A percentile compares a stretch with the other conserved stretches of the same genome.
Evolutionary conservation across 2,888 invertebrate species (phyloP).

Genomic region (Caenorhabditis sp.): DNA sequence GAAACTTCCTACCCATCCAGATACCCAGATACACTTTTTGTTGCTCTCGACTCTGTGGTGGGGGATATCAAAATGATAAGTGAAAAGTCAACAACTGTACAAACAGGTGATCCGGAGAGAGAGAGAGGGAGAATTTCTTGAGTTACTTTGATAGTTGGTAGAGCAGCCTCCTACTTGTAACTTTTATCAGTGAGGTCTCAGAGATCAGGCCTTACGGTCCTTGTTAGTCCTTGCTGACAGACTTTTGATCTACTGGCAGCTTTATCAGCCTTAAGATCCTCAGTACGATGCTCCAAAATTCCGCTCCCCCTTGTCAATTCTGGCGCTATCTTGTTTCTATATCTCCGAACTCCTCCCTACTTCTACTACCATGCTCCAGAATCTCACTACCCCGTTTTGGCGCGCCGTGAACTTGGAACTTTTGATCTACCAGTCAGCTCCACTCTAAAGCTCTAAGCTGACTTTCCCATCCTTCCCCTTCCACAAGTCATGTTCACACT

Average conservation of each 20-base stretch:
- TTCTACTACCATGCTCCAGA: background rate
- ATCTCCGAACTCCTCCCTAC: background rate
- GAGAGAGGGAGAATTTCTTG: constrained; percentile 11
- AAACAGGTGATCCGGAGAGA: constrained; percentile 50
- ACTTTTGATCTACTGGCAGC: no score
- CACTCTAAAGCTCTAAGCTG: background rate
- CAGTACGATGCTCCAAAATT: constrained; percentile 7
- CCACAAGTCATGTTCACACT: constrained; percentile 38
- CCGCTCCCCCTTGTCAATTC: background rate
- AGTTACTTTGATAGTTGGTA: background rate
- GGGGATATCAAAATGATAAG: constrained; percentile 62
- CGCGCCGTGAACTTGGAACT: no score
- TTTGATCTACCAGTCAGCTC: no score
- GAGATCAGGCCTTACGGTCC: constrained; percentile 16
- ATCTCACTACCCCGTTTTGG: no score
- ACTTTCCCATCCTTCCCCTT: background rate
- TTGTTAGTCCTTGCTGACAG: no score
- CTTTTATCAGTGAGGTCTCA: constrained; percentile 29
- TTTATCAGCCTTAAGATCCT: background rate
- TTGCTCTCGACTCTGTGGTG: constrained; percentile 14
- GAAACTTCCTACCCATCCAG: background rate
- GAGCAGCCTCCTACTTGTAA: constrained; percentile 10
- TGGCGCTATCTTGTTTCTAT: no score
- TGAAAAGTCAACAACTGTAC: constrained; percentile 61
- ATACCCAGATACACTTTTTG: constrained; percentile 21